Percentiles rank a stretch among this genome's conserved stretches.
These are phyloP conservation scores for Chymomyza costata DNA, from an alignment of 1,140 invertebrate species.

Conservation along the genomic window DNA sequence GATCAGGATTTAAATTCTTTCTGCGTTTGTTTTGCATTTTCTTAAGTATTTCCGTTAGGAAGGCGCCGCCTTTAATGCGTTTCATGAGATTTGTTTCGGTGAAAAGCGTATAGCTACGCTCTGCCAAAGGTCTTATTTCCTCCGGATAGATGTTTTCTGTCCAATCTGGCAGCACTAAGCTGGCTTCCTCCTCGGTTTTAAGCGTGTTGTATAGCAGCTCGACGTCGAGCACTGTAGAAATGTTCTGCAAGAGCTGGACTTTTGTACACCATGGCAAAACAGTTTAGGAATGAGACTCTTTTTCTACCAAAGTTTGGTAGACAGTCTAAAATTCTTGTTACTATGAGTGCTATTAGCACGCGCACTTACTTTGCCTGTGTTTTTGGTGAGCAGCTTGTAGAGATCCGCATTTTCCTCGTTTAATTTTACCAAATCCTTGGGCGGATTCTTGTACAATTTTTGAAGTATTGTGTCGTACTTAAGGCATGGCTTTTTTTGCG, in stretches of 20 bases:
- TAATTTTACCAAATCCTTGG: constrained; percentile 77
- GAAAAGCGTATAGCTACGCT: constrained; percentile 82
- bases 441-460: constrained; percentile 74
- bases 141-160: constrained; percentile 82
- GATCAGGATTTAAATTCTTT: constrained; percentile 61
- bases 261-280: neutral
- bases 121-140: constrained; percentile 81
- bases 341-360: no score
- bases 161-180: constrained; percentile 83
- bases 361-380: constrained; percentile 79
- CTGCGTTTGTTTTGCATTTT: constrained; percentile 74
- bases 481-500: constrained; percentile 80
- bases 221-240: constrained; percentile 81
- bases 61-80: constrained; percentile 82
- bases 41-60: constrained; percentile 76
- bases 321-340: no score
- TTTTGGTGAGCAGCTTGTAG: constrained; percentile 79
- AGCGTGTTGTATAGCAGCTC: constrained; percentile 86
- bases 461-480: constrained; percentile 79
- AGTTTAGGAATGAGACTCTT: no score
- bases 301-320: no score
- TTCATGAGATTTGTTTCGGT: constrained; percentile 83
- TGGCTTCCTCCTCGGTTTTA: constrained; percentile 81
- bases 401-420: constrained; percentile 79
- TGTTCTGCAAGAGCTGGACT: constrained; percentile 71